Percentiles rank a stretch among this genome's conserved stretches.
Conservation (phyloP, 1,140 invertebrate genomes). For the Drosophila repletoides region DNA sequence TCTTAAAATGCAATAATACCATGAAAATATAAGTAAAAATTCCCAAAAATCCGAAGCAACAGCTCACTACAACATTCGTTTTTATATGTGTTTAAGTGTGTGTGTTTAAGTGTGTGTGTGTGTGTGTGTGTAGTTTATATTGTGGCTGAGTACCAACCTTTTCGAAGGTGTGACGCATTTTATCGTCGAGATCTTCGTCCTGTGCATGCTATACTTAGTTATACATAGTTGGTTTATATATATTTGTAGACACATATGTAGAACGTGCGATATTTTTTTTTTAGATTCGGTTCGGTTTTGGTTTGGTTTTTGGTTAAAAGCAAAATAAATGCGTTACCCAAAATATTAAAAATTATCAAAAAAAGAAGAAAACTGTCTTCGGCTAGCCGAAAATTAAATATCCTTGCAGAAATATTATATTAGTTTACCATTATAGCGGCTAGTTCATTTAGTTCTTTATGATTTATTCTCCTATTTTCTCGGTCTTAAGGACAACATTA, state of each 20-base stretch:
- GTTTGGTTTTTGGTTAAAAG: too few relatives aligned
- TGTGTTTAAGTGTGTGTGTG: neutral
- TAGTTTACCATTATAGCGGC: too few relatives aligned
- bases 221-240: conserved; percentile 15
- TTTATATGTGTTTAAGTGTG: neutral
- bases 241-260: neutral
- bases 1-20: neutral
- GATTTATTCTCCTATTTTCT: neutral
- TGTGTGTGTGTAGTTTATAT: conserved; percentile 9
- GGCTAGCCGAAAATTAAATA: neutral
- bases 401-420: conserved; percentile 8
- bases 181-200: conserved; percentile 81
- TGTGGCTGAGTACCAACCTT: conserved; percentile 84
- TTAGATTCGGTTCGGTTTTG: too few relatives aligned
- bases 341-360: neutral
- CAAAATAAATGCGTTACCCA: too few relatives aligned
- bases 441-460: neutral
- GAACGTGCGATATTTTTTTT: neutral
- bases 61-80: neutral
- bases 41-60: neutral
- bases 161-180: conserved; percentile 85
- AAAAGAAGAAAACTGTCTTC: neutral
- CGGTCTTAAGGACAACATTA: neutral
- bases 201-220: conserved; percentile 66
- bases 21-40: neutral